Base-by-base conservation (phyloP, 2,113 vertebrate species). In the Bufo bufo region DNA sequence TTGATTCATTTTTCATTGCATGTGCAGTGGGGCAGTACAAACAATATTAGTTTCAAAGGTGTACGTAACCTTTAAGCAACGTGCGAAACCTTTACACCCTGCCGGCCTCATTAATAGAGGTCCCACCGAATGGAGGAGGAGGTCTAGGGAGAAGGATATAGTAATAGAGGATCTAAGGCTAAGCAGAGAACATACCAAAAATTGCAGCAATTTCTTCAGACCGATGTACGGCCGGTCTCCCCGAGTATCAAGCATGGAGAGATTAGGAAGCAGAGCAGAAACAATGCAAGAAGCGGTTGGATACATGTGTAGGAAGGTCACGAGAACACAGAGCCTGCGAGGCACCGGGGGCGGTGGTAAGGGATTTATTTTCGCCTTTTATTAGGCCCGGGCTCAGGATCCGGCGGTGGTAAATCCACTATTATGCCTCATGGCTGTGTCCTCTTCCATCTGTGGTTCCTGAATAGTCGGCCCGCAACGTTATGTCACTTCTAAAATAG, bases 401-500 rank as follows among this genome's bases (percentile, higher is more conserved):
- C 77, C 13, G 85, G n/a, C 66, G 75, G 61, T 71, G 19, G 78
- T 71, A 66, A 33, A 86, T 86, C 75, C 75, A 78, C 79, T 65
- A 66, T 86, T 86, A 66, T 50, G 17, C 8, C 45, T 86, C 20
- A 33, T 65, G 56, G 61, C 50, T 65, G 6, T 11, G 3, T 86
- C 52, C 20, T 86, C 16, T 49, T 50, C 11, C 23, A 19, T 78
- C 43, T 61, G 6, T 9, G 43, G 71, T 2, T n/a, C 43, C 49
- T 74, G 33, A 72, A 23, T 5, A n/a, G 11, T 59, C 47, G 52
- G 7, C 47, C 52, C 13, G n/a, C 50, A 58, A 56, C 54, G 66
- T 50, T 71, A 43, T 78, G 74, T 78, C 83, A 45, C 20, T 19
- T 79, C 23, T 54, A 79, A 86, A 79, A 79, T 50, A 69, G n/a